phyloP scores from a whole-genome alignment of 1,140 invertebrate genomes.

The Teleopsis dalmanni region DNA sequence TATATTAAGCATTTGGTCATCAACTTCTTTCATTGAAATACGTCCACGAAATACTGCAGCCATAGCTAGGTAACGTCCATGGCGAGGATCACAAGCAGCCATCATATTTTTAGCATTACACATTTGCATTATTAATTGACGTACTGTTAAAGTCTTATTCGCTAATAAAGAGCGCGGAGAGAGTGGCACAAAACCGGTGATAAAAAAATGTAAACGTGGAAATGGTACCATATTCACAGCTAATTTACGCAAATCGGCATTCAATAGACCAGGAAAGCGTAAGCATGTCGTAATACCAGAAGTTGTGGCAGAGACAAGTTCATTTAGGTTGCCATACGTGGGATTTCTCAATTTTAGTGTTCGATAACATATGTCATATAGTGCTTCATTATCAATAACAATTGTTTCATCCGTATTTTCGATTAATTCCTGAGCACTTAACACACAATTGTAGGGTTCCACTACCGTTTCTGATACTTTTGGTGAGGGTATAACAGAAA shows the following conservation, averaged over 20 bases:
- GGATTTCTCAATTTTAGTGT: constrained; percentile 71
- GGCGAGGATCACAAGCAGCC: constrained; percentile 84
- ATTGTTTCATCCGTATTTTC: constrained; percentile 79
- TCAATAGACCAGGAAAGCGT: constrained; percentile 72
- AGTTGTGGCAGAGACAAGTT: constrained; percentile 64
- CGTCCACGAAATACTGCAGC: constrained; percentile 78
- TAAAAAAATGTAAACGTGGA: constrained; percentile 91
- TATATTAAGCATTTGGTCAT: constrained; percentile 67
- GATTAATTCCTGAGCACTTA: constrained; percentile 74
- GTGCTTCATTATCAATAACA: constrained; percentile 78
- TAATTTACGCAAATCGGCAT: constrained; percentile 88
- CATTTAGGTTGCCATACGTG: constrained; percentile 58
- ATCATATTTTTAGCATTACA: constrained; percentile 93
- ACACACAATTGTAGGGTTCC: constrained; percentile 74
- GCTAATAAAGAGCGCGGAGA: constrained; percentile 78
- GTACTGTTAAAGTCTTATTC: constrained; percentile 68
- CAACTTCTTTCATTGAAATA: constrained; percentile 86
- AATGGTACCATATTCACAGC: constrained; percentile 98
- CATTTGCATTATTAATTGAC: constrained; percentile 88
- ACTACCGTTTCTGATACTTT: constrained; percentile 80
- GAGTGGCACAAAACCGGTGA: constrained; percentile 84
- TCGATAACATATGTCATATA: constrained; percentile 81
- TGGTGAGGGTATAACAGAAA: constrained; percentile 84
- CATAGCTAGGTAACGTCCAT: constrained; percentile 72
- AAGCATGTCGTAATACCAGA: constrained; percentile 83